Percentiles rank a stretch among this genome's conserved stretches.
Evolutionary conservation across 2,888 invertebrate species (phyloP).

Genomic region (Spodoptera exigua): DNA sequence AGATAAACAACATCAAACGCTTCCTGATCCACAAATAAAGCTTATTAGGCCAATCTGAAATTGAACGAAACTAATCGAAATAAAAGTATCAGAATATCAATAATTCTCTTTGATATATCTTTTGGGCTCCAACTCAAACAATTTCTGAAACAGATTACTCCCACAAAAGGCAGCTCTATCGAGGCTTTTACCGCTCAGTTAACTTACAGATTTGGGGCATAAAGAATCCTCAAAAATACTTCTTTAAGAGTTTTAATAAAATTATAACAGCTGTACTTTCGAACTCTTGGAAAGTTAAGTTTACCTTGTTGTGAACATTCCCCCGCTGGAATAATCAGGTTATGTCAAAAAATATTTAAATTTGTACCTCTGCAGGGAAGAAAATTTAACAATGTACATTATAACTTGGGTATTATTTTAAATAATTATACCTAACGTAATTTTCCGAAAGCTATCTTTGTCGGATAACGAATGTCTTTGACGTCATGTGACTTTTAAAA

Average conservation of each 20-base stretch:
- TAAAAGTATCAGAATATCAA: conserved; percentile 46
- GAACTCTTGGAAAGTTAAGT: conserved; percentile 38
- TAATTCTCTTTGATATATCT: conserved; percentile 41
- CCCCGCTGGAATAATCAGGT: conserved; percentile 17
- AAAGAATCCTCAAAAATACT: conserved; percentile 52
- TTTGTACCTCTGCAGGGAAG: background rate
- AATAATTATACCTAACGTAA: conserved; percentile 14
- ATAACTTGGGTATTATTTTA: background rate
- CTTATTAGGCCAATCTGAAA: conserved; percentile 23
- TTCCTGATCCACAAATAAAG: conserved; percentile 32
- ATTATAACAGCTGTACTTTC: conserved; percentile 42
- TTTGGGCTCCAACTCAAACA: conserved; percentile 46
- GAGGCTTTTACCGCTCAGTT: conserved; percentile 44
- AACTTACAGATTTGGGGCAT: conserved; percentile 46
- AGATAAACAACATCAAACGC: conserved; percentile 32
- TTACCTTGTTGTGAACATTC: conserved; percentile 36
- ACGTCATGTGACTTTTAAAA: conserved; percentile 43
- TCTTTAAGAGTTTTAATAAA: conserved; percentile 44
- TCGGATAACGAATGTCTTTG: conserved; percentile 37
- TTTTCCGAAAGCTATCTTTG: conserved; percentile 44
- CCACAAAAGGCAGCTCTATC: conserved; percentile 32
- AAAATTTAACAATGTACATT: conserved; percentile 13
- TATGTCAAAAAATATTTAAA: conserved; percentile 18
- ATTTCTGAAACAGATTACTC: conserved; percentile 51
- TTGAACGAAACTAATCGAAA: conserved; percentile 25